phyloP scores from a whole-genome alignment of 2,888 invertebrate genomes.

The Protodeltote pygarga region DNA sequence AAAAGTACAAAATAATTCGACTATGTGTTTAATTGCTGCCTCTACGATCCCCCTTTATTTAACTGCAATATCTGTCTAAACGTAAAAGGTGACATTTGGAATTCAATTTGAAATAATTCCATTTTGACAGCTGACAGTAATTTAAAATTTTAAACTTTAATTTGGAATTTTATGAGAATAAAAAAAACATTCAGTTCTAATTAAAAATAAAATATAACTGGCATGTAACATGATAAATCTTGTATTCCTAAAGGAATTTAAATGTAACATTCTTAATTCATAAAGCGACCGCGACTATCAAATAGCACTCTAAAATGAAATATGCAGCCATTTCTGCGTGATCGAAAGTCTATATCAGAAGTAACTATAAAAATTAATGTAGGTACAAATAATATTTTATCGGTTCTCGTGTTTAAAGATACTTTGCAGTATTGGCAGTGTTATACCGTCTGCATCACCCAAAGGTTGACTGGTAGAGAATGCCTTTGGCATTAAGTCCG shows the following conservation, averaged over 20 bases:
- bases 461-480: no score
- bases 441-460: no score
- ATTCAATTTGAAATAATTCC: constrained; percentile 1
- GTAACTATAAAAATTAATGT: constrained; percentile 47
- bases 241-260: constrained; percentile 2
- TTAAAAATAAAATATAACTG: no score
- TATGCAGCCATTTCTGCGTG: constrained; percentile 17
- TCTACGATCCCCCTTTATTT: neutral
- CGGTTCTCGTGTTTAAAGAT: constrained; percentile 41
- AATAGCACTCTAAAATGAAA: constrained; percentile 27
- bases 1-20: constrained; percentile 11
- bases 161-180: no score
- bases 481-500: no score
- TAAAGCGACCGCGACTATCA: constrained; percentile 17
- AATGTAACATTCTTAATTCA: constrained; percentile 4
- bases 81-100: no score
- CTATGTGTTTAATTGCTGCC: constrained; percentile 7
- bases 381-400: constrained; percentile 49
- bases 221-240: no score
- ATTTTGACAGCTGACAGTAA: no score
- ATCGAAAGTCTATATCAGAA: constrained; percentile 32
- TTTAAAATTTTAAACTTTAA: no score
- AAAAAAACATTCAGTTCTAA: no score
- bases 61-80: no score
- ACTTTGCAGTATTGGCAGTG: constrained; percentile 44